phyloP scores from a whole-genome alignment of 2,113 vertebrate species.

The Cyanoramphus novaezelandiae region DNA sequence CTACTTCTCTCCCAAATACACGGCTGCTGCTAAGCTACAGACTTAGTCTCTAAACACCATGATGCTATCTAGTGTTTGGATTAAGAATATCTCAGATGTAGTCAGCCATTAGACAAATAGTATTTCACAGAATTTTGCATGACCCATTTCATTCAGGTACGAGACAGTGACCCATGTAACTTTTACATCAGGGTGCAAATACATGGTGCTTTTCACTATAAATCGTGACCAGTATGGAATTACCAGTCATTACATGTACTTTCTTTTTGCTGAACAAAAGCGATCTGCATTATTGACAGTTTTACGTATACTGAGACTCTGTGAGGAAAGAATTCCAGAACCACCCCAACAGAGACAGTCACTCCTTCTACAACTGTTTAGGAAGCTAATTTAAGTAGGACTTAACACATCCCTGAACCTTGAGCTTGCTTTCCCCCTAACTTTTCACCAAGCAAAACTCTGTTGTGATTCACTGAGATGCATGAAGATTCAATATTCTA shows the following conservation, averaged over 20 bases:
- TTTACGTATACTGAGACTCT: not conserved
- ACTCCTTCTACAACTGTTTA: not conserved
- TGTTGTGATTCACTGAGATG: not conserved
- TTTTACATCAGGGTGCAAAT: not conserved
- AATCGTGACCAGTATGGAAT: not conserved
- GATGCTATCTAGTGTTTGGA: not conserved
- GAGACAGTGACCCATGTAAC: not conserved
- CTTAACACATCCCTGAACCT: not conserved
- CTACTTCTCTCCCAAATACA: not conserved
- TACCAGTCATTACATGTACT: not conserved
- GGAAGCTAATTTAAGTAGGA: not conserved
- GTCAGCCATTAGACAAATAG: not conserved
- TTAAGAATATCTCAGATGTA: not conserved
- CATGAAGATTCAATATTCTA: not conserved
- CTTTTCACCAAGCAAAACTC: not conserved
- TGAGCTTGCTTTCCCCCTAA: not conserved
- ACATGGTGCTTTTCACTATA: not conserved
- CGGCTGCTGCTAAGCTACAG: not conserved
- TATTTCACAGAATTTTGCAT: not conserved
- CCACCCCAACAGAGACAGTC: not conserved
- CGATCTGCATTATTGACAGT: not conserved
- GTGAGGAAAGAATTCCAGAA: not conserved
- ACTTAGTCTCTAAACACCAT: not conserved
- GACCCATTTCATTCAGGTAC: not conserved
- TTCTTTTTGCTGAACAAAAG: not conserved